A percentile compares a stretch with the other conserved stretches of the same genome.
phyloP scores from a whole-genome alignment of 2,797 vertebrate species.

The Tinamus major region DNA sequence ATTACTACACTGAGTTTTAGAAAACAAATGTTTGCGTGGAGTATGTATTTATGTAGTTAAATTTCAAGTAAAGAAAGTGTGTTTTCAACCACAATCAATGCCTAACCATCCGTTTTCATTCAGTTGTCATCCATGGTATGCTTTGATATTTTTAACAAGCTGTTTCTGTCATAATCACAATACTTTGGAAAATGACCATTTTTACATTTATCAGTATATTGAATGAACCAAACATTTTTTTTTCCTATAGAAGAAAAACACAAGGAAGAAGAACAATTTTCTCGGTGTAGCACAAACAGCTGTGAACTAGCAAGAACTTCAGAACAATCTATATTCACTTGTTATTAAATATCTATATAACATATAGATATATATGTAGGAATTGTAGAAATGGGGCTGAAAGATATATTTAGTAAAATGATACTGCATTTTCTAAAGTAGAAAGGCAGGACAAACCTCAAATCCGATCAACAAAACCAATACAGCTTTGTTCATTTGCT shows the following conservation, averaged over 20 bases:
- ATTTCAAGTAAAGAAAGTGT: neutral
- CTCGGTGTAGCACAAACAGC: neutral
- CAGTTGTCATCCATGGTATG: slow-evolving; percentile 8
- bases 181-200: slow-evolving; percentile 15
- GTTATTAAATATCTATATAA: neutral
- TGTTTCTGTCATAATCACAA: neutral
- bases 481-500: neutral
- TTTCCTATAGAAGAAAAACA: neutral
- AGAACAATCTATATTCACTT: slow-evolving; percentile 4
- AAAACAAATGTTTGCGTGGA: neutral
- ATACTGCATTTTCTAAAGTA: neutral
- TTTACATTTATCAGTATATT: neutral
- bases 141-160: slow-evolving; percentile 43
- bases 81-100: slow-evolving; percentile 4
- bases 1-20: neutral
- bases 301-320: slow-evolving; percentile 2
- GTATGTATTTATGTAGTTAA: neutral
- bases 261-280: neutral
- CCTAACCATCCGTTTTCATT: neutral
- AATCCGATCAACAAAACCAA: neutral
- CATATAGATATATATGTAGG: neutral
- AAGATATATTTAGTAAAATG: neutral
- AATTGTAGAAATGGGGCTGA: neutral
- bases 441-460: neutral
- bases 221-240: neutral